Evolutionary conservation across 2,888 invertebrate species (phyloP).

Genomic region (Galerucella pusilla): DNA sequence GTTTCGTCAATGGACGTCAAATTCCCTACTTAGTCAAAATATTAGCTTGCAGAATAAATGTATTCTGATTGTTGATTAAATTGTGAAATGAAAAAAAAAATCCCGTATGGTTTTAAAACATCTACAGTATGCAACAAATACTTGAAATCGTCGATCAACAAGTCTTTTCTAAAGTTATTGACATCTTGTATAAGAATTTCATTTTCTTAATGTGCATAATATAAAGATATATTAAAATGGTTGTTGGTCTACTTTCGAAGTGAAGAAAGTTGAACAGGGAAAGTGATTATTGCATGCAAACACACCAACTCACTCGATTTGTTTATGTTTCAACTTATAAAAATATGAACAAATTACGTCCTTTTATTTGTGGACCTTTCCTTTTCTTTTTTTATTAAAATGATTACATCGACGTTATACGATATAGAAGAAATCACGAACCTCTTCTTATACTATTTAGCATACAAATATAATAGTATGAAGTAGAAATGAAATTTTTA

Average conservation of each 20-base stretch:
- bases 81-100: too few relatives aligned
- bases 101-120: background rate
- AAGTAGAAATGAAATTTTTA: too few relatives aligned
- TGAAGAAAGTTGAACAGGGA: slow-evolving; percentile 53
- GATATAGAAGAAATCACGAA: background rate
- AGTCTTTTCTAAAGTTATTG: slow-evolving; percentile 14
- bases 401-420: background rate
- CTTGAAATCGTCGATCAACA: slow-evolving; percentile 5
- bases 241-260: slow-evolving; percentile 50
- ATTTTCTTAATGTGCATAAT: slow-evolving; percentile 22
- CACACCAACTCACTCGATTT: slow-evolving; percentile 42
- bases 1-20: too few relatives aligned
- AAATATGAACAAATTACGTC: slow-evolving; percentile 16
- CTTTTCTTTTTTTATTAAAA: slow-evolving; percentile 4
- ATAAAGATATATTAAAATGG: slow-evolving; percentile 23
- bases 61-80: too few relatives aligned
- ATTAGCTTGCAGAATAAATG: too few relatives aligned
- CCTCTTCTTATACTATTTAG: background rate
- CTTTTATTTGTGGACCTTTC: slow-evolving; percentile 17
- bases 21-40: too few relatives aligned
- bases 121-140: background rate
- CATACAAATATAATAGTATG: background rate
- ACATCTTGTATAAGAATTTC: slow-evolving; percentile 15
- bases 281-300: slow-evolving; percentile 45
- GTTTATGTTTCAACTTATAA: slow-evolving; percentile 42